Conservation (phyloP, 2,113 vertebrate genomes). For the Dolichallabes microphthalmus region DNA sequence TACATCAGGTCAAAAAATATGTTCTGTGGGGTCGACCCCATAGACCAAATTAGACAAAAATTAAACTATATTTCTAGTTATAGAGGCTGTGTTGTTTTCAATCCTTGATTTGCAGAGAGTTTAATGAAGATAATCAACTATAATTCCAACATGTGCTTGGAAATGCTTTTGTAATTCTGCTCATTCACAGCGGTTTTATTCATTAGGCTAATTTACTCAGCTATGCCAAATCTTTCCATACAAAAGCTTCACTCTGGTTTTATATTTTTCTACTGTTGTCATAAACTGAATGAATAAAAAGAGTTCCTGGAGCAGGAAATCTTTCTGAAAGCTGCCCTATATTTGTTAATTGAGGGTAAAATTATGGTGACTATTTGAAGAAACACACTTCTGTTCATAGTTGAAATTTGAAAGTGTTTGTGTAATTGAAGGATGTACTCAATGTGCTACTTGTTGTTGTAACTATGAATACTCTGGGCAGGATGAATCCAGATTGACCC, state of each 20-base stretch:
- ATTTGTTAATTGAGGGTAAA: neutral
- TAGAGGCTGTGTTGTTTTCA: neutral
- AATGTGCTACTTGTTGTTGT: neutral
- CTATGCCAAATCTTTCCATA: slow-evolving; percentile 42
- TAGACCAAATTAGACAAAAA: neutral
- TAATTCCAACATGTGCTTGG: neutral
- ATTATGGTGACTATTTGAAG: neutral
- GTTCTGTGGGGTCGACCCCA: neutral
- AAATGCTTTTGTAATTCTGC: slow-evolving; percentile 49
- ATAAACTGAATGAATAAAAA: neutral
- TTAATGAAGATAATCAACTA: neutral
- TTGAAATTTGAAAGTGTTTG: neutral
- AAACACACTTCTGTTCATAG: neutral
- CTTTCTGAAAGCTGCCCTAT: neutral
- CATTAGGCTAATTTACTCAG: slow-evolving; percentile 51
- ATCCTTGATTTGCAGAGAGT: neutral
- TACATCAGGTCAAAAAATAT: neutral
- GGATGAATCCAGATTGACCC: no score
- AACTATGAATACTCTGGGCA: neutral
- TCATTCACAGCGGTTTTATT: slow-evolving; percentile 58
- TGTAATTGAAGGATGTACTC: neutral
- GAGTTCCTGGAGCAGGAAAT: slow-evolving; percentile 4
- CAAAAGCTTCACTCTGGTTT: slow-evolving; percentile 37
- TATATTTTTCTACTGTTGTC: slow-evolving; percentile 35
- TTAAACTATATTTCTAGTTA: neutral